Evolutionary conservation across 2,797 vertebrate species (phyloP).

Genomic region (Falco naumanni): DNA sequence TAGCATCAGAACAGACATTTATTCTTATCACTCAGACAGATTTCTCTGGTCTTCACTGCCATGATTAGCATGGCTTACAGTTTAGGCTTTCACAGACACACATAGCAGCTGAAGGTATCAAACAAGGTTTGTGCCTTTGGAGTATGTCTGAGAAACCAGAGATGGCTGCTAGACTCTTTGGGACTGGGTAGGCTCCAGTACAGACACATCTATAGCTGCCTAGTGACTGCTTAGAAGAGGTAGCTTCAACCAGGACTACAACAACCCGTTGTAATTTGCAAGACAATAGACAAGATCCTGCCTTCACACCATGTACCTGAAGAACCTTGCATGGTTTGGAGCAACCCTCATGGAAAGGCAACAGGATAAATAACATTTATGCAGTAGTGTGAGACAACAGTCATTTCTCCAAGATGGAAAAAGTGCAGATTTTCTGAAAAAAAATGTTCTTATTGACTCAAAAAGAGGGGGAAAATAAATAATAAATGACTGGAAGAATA

Average conservation of each 20-base stretch:
- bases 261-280: not conserved
- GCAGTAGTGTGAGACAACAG: not conserved
- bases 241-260: not conserved
- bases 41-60: not conserved
- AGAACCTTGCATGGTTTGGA: not conserved
- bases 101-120: not conserved
- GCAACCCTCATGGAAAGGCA: not conserved
- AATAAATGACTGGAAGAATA: not conserved
- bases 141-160: not conserved
- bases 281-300: not conserved
- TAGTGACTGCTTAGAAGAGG: not conserved
- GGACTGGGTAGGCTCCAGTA: not conserved
- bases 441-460: not conserved
- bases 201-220: not conserved
- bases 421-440: not conserved
- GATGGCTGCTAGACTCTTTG: not conserved
- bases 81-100: not conserved
- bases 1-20: not conserved
- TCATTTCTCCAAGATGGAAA: not conserved
- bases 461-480: not conserved
- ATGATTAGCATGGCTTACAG: not conserved
- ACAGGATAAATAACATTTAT: not conserved
- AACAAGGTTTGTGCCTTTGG: not conserved
- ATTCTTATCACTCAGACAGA: not conserved
- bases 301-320: not conserved